These are phyloP conservation scores for Smittia aterrima DNA, from an alignment of 2,888 invertebrate genomes.

Conservation along the genomic window DNA sequence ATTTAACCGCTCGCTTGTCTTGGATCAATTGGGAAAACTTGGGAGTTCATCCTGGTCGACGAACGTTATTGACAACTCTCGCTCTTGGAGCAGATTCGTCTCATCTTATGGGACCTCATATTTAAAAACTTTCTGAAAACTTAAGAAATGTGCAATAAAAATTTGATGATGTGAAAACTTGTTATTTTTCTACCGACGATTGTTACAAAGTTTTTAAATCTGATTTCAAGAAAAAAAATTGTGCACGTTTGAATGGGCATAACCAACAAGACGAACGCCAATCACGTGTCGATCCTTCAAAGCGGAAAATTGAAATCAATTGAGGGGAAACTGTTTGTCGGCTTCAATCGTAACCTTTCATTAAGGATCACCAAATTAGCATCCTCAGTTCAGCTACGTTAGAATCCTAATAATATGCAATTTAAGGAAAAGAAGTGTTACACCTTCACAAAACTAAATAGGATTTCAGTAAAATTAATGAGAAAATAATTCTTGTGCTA, in stretches of 20 bases:
- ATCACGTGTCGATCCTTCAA: conserved; percentile 34
- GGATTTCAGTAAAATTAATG: too few species aligned
- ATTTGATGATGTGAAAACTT: neutral
- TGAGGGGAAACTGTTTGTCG: conserved; percentile 25
- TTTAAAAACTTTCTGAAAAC: neutral
- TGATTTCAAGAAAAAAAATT: neutral
- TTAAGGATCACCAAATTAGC: conserved; percentile 4
- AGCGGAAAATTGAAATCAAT: conserved; percentile 37
- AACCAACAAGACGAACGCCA: conserved; percentile 21
- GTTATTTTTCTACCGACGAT: conserved; percentile 8
- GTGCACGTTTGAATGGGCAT: conserved; percentile 26
- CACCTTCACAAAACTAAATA: too few species aligned
- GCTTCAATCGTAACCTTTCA: neutral
- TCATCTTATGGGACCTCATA: conserved; percentile 19
- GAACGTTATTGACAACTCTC: conserved; percentile 74
- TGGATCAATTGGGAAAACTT: conserved; percentile 99
- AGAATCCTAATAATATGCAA: too few species aligned
- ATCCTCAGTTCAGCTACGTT: too few species aligned
- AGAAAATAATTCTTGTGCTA: too few species aligned
- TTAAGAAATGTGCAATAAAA: conserved; percentile 33
- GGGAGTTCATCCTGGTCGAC: conserved; percentile 85
- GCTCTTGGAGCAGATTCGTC: conserved; percentile 7
- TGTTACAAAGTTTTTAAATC: neutral
- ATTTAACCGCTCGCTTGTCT: conserved; percentile 91
- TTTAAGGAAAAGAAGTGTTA: too few species aligned